Conservation (phyloP, 2,797 vertebrate species). For the Tragopan temminckii region DNA sequence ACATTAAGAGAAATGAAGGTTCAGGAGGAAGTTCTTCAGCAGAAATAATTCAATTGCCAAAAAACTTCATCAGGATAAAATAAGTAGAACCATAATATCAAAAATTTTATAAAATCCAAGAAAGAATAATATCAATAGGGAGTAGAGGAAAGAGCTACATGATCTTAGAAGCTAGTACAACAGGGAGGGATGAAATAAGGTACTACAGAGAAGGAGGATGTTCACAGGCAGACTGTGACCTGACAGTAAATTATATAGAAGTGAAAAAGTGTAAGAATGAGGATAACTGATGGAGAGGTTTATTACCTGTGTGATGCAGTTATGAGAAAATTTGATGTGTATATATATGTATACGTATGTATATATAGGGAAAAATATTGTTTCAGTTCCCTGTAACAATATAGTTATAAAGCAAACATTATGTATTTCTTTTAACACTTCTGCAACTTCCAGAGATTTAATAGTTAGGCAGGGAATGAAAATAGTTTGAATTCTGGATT, state of each 20-base stretch:
- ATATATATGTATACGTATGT: background rate
- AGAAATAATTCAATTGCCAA: constrained; percentile 34
- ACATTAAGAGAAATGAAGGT: background rate
- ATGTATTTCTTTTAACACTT: background rate
- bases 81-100: background rate
- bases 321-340: background rate
- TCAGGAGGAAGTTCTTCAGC: constrained; percentile 1
- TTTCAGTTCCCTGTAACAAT: background rate
- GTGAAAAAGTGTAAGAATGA: background rate
- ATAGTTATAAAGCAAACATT: background rate
- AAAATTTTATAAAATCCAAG: background rate
- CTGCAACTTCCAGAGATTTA: too few species aligned
- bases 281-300: background rate
- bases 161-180: background rate
- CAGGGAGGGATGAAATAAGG: background rate
- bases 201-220: background rate
- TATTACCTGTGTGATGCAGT: background rate
- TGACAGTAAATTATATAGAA: background rate
- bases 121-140: constrained; percentile 9
- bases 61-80: constrained; percentile 13
- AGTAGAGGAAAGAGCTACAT: background rate
- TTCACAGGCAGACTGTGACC: background rate
- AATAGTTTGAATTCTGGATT: background rate
- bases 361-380: background rate
- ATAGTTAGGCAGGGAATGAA: too few species aligned